A percentile compares a stretch with the other conserved stretches of the same genome.
Evolutionary conservation across 2,888 invertebrate genomes (phyloP).

Genomic region (Cerceris ruficornis): DNA sequence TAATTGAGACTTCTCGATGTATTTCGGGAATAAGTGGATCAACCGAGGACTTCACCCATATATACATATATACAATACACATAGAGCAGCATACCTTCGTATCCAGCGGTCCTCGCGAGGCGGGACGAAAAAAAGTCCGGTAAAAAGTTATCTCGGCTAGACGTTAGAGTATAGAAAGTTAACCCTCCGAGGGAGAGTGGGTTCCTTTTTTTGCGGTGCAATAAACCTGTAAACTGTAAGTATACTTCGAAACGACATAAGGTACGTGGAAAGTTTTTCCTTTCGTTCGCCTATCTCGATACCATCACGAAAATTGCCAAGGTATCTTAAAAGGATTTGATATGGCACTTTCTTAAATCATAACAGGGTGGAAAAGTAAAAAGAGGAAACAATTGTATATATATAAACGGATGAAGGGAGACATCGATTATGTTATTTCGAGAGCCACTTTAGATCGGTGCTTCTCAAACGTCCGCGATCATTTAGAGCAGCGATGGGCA

Average conservation of each 20-base stretch:
- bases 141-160: not conserved
- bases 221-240: constrained; percentile 1
- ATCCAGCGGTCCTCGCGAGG: not conserved
- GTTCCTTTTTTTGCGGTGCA: not conserved
- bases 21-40: too few species aligned
- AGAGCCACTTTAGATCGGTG: not conserved
- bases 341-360: constrained; percentile 2
- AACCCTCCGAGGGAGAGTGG: not conserved
- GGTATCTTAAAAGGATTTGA: constrained; percentile 19
- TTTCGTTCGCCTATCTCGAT: not conserved
- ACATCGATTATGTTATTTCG: constrained; percentile 17
- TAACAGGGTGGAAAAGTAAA: constrained; percentile 10
- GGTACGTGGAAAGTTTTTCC: constrained; percentile 1
- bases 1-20: too few species aligned
- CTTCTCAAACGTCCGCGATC: too few species aligned
- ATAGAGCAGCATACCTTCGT: not conserved
- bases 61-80: not conserved
- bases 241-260: not conserved
- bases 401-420: not conserved
- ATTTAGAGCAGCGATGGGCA: too few species aligned
- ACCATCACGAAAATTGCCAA: constrained; percentile 15
- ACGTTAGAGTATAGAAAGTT: not conserved
- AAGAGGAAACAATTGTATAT: not conserved
- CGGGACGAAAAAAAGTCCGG: not conserved
- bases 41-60: too few species aligned